These are phyloP conservation scores for Pangasius krempfi DNA, from an alignment of 2,797 vertebrate genomes.

Conservation along the genomic window DNA sequence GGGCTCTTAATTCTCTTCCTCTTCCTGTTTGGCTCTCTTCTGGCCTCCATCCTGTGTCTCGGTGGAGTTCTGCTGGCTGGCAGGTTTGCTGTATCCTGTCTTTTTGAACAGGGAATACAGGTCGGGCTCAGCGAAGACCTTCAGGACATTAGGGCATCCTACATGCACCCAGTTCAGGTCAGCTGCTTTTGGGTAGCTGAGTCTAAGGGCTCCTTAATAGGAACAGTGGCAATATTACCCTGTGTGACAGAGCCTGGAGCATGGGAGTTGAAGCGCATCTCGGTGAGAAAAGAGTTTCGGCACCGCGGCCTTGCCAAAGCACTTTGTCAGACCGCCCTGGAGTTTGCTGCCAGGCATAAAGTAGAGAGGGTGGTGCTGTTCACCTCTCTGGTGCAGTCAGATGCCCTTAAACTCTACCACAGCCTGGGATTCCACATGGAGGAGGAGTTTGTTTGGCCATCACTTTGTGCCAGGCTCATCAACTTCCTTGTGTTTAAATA, in stretches of 20 bases:
- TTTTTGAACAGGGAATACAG: constrained; percentile 42
- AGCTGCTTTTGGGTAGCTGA: constrained; percentile 71
- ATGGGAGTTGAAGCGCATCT: constrained; percentile 59
- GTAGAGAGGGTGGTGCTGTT: constrained; percentile 61
- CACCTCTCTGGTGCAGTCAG: constrained; percentile 59
- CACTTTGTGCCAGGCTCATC: constrained; percentile 51
- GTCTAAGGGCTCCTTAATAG: constrained; percentile 57
- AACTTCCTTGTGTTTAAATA: constrained; percentile 60
- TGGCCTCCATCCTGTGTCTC: neutral
- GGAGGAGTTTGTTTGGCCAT: constrained; percentile 46
- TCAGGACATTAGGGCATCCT: constrained; percentile 64
- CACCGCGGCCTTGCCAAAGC: constrained; percentile 37
- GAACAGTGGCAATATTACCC: constrained; percentile 56
- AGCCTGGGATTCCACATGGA: constrained; percentile 63
- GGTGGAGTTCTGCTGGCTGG: constrained; percentile 1
- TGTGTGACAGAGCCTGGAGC: constrained; percentile 45
- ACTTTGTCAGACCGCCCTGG: constrained; percentile 48
- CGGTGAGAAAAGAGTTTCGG: constrained; percentile 48
- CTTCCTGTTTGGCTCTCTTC: constrained; percentile 28
- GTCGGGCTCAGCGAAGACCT: constrained; percentile 59
- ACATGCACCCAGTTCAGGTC: constrained; percentile 50
- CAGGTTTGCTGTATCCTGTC: neutral
- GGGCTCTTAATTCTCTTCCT: constrained; percentile 18
- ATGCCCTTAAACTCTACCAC: constrained; percentile 63
- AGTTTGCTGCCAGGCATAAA: constrained; percentile 53